Conservation (phyloP, 2,888 invertebrate species). For the Scaptodrosophila latifasciaeformis region DNA sequence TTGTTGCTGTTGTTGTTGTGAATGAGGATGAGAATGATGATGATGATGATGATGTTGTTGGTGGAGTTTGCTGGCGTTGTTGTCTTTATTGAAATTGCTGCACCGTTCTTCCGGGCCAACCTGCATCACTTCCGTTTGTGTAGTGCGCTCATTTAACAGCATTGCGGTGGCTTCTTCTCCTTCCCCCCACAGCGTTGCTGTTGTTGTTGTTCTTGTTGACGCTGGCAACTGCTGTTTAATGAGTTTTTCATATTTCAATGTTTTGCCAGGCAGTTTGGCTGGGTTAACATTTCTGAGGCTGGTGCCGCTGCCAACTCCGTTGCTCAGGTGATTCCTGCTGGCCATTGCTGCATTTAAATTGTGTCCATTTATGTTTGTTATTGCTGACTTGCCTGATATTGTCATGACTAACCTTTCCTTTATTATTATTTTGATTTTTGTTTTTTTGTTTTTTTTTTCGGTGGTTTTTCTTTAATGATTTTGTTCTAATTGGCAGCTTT, state of each 20-base stretch:
- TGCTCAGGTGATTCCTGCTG: constrained; percentile 8
- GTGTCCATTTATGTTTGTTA: no score
- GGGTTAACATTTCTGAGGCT: constrained; percentile 29
- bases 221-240: constrained; percentile 51
- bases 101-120: constrained; percentile 5
- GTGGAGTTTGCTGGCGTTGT: constrained; percentile 5
- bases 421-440: constrained; percentile 42
- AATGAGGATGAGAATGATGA: no score
- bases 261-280: constrained; percentile 53
- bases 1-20: no score
- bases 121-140: constrained; percentile 35
- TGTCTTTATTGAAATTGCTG: constrained; percentile 38
- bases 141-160: constrained; percentile 30
- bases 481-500: constrained; percentile 50
- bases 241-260: constrained; percentile 70
- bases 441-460: constrained; percentile 24
- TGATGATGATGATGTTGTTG: background rate
- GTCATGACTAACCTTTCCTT: no score
- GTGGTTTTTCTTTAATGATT: constrained; percentile 43
- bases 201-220: constrained; percentile 2
- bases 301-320: constrained; percentile 7
- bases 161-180: background rate
- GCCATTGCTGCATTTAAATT: no score
- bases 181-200: constrained; percentile 1
- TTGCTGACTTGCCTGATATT: constrained; percentile 44